Conservation (phyloP, 2,113 vertebrate species). For the Pomatorhinus ruficollis region DNA sequence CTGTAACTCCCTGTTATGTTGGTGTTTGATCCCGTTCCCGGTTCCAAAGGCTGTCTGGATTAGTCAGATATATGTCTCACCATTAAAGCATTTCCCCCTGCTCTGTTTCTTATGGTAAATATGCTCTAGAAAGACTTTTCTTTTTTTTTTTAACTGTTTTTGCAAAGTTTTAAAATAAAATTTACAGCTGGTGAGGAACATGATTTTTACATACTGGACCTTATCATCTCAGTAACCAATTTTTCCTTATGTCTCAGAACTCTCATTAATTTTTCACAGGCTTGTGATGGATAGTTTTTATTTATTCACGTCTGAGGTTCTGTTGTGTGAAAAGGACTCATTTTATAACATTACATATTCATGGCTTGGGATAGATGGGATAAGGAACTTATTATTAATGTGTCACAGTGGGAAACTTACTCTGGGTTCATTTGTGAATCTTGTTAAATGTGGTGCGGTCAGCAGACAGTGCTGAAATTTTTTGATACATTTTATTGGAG, state of each 20-base stretch:
- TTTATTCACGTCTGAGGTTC: constrained; percentile 94
- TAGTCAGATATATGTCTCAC: neutral
- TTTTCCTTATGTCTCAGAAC: constrained; percentile 77
- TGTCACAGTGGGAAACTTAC: constrained; percentile 92
- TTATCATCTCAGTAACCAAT: constrained; percentile 74
- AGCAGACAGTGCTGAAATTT: constrained; percentile 75
- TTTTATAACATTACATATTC: constrained; percentile 98
- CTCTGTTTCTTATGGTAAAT: neutral
- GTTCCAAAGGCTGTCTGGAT: neutral
- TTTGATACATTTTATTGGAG: constrained; percentile 52
- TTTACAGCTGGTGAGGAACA: constrained; percentile 35
- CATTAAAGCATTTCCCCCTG: neutral
- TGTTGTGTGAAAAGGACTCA: constrained; percentile 96
- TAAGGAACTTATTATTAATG: constrained; percentile 98
- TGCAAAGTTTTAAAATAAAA: constrained; percentile 23
- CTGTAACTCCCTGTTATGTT: neutral
- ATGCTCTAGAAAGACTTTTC: neutral
- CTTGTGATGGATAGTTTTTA: constrained; percentile 94
- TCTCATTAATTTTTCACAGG: constrained; percentile 94
- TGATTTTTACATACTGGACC: constrained; percentile 70
- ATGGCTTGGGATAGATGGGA: constrained; percentile 94
- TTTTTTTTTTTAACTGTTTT: neutral
- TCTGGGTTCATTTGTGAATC: constrained; percentile 85
- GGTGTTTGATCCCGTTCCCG: neutral
- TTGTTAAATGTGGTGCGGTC: constrained; percentile 86